Percentiles rank a stretch among this genome's conserved stretches.
Evolutionary conservation across 1,140 invertebrate genomes (phyloP).

Genomic region (Octopus sinensis): DNA sequence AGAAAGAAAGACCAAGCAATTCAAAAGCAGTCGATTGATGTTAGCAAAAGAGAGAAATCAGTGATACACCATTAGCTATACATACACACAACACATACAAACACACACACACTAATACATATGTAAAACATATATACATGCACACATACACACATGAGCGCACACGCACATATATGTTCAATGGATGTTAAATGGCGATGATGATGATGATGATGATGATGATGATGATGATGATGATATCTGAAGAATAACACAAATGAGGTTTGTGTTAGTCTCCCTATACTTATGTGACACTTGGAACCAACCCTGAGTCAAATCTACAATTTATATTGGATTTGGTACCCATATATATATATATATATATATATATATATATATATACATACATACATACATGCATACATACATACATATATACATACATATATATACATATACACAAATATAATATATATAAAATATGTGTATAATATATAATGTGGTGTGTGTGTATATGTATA

Average conservation of each 20-base stretch:
- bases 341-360: not conserved
- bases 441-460: too few species aligned
- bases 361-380: not conserved
- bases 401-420: not conserved
- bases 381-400: not conserved
- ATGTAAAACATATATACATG: too few species aligned
- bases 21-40: too few species aligned
- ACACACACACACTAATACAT: too few species aligned
- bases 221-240: conserved; percentile 17
- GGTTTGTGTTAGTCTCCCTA: not conserved
- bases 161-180: too few species aligned
- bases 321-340: not conserved
- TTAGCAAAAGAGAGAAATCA: too few species aligned
- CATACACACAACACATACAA: too few species aligned
- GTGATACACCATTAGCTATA: too few species aligned
- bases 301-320: not conserved
- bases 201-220: conserved; percentile 38
- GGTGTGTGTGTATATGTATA: too few species aligned
- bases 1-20: too few species aligned
- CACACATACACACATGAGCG: too few species aligned
- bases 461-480: too few species aligned
- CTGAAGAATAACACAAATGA: not conserved
- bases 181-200: conserved; percentile 29
- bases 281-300: not conserved
- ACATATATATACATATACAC: not conserved